Conservation (phyloP, 2,888 invertebrate species). For the Drosophila helvetica region DNA sequence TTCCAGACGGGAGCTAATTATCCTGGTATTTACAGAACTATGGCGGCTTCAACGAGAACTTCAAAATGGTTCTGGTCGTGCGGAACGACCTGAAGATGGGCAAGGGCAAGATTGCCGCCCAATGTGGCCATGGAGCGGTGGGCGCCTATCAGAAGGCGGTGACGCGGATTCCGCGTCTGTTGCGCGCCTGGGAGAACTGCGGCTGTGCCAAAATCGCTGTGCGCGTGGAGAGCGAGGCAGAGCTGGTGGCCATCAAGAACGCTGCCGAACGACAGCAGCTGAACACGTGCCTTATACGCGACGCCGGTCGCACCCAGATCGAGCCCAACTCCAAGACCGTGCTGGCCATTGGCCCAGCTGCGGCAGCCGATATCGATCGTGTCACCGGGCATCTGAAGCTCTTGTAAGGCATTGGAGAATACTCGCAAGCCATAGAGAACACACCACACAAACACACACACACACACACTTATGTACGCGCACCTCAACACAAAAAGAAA, state of each 20-base stretch:
- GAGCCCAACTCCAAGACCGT: conserved; percentile 95
- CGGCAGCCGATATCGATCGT: conserved; percentile 89
- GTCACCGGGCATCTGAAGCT: conserved; percentile 95
- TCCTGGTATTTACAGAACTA: conserved; percentile 56
- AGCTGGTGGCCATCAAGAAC: conserved; percentile 88
- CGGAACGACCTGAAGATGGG: conserved; percentile 96
- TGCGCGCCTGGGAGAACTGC: conserved; percentile 86
- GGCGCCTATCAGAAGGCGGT: conserved; percentile 91
- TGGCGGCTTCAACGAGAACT: conserved; percentile 85
- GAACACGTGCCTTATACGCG: conserved; percentile 90
- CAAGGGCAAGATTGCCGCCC: conserved; percentile 97
- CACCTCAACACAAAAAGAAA: conserved; percentile 10
- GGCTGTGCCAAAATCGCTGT: conserved; percentile 96
- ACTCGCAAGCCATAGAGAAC: conserved; percentile 29
- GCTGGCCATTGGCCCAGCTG: conserved; percentile 96
- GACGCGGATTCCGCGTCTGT: conserved; percentile 86
- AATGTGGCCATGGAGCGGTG: conserved; percentile 97
- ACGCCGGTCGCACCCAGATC: conserved; percentile 97
- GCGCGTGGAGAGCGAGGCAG: conserved; percentile 90
- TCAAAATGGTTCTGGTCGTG: conserved; percentile 93
- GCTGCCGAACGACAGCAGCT: conserved; percentile 89
- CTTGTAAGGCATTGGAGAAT: conserved; percentile 85
- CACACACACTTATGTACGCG: background rate
- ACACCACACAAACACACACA: background rate
- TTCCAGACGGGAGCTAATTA: background rate